These are phyloP conservation scores for Corydoras sp. DNA, from an alignment of 2,113 vertebrate species.

Conservation along the genomic window DNA sequence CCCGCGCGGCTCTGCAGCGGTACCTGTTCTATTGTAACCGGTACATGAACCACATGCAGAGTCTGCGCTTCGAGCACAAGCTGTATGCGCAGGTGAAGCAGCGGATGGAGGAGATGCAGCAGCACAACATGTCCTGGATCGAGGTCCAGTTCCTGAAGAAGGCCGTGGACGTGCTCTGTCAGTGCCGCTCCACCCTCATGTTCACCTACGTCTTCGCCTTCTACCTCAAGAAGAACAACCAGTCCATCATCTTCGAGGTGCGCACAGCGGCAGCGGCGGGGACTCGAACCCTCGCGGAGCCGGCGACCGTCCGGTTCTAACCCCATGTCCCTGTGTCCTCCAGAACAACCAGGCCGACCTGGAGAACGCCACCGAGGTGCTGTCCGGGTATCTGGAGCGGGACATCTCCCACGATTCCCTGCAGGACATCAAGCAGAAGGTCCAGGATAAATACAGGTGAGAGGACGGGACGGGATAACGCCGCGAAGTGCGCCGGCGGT, in stretches of 20 bases:
- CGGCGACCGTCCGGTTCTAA: neutral
- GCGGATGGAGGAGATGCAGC: slow-evolving; percentile 99
- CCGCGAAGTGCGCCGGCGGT: neutral
- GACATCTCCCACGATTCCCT: slow-evolving; percentile 99
- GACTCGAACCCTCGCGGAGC: too few species aligned
- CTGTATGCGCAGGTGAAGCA: slow-evolving; percentile 98
- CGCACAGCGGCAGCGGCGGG: neutral
- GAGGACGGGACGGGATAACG: too few species aligned
- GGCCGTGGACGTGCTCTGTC: slow-evolving; percentile 98
- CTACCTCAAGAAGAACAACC: slow-evolving; percentile 99
- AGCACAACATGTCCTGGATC: slow-evolving; percentile 99
- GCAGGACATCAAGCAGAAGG: slow-evolving; percentile 99
- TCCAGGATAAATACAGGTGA: slow-evolving; percentile 99
- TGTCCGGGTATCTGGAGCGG: slow-evolving; percentile 97
- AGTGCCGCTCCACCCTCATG: slow-evolving; percentile 99
- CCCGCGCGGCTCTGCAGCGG: slow-evolving; percentile 93
- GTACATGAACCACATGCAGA: slow-evolving; percentile 99
- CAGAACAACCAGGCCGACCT: slow-evolving; percentile 99
- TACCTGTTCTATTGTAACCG: slow-evolving; percentile 99
- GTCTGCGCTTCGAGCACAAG: slow-evolving; percentile 99
- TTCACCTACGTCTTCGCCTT: slow-evolving; percentile 99
- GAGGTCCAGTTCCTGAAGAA: slow-evolving; percentile 99
- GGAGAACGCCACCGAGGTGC: slow-evolving; percentile 98
- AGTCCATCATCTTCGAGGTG: slow-evolving; percentile 99
- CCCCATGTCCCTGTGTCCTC: slow-evolving; percentile 18